Conservation (phyloP, 1,140 invertebrate species). For the Sweltsa coloradensis region DNA sequence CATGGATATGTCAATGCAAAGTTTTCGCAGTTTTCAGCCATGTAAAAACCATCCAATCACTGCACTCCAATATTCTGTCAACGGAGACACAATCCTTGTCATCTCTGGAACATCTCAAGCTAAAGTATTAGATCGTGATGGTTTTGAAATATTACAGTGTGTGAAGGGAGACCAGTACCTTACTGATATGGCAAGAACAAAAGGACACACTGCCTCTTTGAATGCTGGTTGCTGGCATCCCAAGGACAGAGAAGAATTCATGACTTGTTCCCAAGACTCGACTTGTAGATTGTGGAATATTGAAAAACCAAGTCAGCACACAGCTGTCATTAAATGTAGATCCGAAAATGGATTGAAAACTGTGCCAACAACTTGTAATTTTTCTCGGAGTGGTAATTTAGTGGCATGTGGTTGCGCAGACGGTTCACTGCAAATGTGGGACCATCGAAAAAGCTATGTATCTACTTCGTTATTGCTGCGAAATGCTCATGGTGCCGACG, state of each 20-base stretch:
- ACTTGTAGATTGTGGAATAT: slow-evolving; percentile 87
- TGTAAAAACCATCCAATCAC: slow-evolving; percentile 93
- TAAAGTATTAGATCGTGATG: slow-evolving; percentile 92
- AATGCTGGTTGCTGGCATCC: slow-evolving; percentile 93
- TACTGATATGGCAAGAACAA: slow-evolving; percentile 84
- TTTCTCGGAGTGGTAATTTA: slow-evolving; percentile 76
- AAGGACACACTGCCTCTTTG: slow-evolving; percentile 88
- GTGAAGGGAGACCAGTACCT: slow-evolving; percentile 96
- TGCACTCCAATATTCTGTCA: slow-evolving; percentile 79
- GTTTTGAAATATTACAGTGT: slow-evolving; percentile 90
- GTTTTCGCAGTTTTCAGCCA: slow-evolving; percentile 84
- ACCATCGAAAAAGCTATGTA: slow-evolving; percentile 71
- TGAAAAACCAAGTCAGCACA: slow-evolving; percentile 61
- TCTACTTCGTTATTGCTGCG: slow-evolving; percentile 68
- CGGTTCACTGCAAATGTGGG: slow-evolving; percentile 97
- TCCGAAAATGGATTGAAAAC: slow-evolving; percentile 80
- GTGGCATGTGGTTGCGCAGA: slow-evolving; percentile 87
- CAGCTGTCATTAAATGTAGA: slow-evolving; percentile 79
- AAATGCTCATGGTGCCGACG: slow-evolving; percentile 71
- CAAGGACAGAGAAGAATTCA: slow-evolving; percentile 78
- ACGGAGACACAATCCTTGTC: slow-evolving; percentile 88
- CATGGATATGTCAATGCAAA: slow-evolving; percentile 83
- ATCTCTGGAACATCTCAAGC: slow-evolving; percentile 85
- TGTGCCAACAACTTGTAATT: slow-evolving; percentile 71
- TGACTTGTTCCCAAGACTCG: slow-evolving; percentile 88